Evolutionary conservation across 1,140 invertebrate species (phyloP).

Genomic region (Mercenaria mercenaria): DNA sequence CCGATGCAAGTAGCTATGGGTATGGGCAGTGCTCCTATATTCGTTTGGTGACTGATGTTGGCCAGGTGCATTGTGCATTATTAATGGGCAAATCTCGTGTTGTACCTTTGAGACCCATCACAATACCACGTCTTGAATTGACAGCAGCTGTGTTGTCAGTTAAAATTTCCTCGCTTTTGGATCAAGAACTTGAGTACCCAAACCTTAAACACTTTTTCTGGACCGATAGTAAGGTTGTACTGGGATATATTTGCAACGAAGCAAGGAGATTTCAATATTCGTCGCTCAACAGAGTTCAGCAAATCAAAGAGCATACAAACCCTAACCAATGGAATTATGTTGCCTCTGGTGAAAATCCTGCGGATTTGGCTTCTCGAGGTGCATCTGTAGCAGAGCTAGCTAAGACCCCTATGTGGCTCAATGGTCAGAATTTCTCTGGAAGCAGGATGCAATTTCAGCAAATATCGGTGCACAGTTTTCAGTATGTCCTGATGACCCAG

Average conservation of each 20-base stretch:
- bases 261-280: constrained; percentile 53
- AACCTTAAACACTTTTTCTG: constrained; percentile 26
- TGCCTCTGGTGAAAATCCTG: constrained; percentile 46
- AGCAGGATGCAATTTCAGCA: not conserved
- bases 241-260: constrained; percentile 62
- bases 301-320: not conserved
- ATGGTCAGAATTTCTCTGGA: not conserved
- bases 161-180: not conserved
- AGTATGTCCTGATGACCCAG: not conserved
- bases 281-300: constrained; percentile 51
- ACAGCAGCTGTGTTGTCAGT: constrained; percentile 53
- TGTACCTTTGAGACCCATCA: constrained; percentile 52
- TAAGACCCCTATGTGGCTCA: not conserved
- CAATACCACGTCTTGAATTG: constrained; percentile 64
- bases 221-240: constrained; percentile 55
- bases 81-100: constrained; percentile 71
- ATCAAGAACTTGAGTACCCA: constrained; percentile 32
- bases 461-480: not conserved
- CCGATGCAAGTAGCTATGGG: constrained; percentile 68
- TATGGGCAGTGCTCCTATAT: constrained; percentile 75
- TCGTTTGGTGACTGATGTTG: constrained; percentile 22
- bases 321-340: constrained; percentile 29
- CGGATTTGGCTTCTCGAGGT: constrained; percentile 54
- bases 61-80: constrained; percentile 64
- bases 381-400: not conserved